Evolutionary conservation across 2,888 invertebrate species (phyloP), one percentile per base, ranked within the genome.

Genomic region (Stenotaenia linearis): DNA sequence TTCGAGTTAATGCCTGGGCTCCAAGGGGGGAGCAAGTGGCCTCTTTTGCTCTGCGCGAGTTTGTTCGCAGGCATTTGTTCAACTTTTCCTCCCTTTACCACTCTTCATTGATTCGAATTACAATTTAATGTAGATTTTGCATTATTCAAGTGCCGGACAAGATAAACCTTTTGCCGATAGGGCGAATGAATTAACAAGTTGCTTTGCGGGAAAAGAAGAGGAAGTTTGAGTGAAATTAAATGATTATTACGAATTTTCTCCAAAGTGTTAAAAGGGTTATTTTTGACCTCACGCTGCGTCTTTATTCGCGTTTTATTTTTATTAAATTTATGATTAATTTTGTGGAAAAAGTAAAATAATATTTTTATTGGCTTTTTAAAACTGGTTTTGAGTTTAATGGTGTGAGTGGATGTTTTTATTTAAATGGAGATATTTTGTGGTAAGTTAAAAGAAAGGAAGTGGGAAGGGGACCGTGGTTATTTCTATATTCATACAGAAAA

Each of bases 401-500:
- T 18, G 45, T n/a, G 18, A n/a, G 45, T 15, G 9, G 2, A 40
- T 9, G 40, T 1, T 45, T 45, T 45, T 45, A 3, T 45, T n/a
- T 45, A 45, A 45, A 45, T 45, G 45, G 45, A 45, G 45, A 45
- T n/a, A 45, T 45, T 45, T 45, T 45, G 45, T 18, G 61, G 61
- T 61, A 61, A 61, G 61, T 25, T 12, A 18, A 45, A 45, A 45
- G 15, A 45, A 15, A 45, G 45, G n/a, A 18, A 18, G n/a, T 21
- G 61, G 61, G 61, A 12, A 61, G 61, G 6, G 61, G 45, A 25
- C 25, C 61, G 25, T 18, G 3, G 61, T 61, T 61, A 61, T 61
- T 61, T 61, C 61, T 61, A 61, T 61, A 61, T 61, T 61, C 61
- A 61, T 61, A 61, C 61, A 61, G 61, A 61, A 25, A 61, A 25